Conservation (phyloP, 2,888 invertebrate genomes). For the Sarcophaga variegata region DNA sequence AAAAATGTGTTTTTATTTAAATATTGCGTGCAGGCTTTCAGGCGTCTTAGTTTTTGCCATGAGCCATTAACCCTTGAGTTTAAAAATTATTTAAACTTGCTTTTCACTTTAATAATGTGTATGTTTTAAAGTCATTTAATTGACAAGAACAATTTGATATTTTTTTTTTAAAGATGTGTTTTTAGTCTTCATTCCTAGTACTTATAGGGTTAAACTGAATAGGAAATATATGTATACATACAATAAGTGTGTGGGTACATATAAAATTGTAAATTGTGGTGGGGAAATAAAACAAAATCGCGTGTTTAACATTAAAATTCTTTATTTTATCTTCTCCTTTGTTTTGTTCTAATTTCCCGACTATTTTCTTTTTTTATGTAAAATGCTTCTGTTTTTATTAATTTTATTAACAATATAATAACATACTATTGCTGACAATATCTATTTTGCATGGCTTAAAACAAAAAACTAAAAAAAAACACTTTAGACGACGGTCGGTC, state of each 20-base stretch:
- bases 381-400: not conserved
- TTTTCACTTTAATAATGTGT: no score
- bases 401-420: conserved; percentile 21
- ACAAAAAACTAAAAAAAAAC: no score
- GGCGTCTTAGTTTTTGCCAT: conserved; percentile 14
- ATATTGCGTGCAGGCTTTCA: conserved; percentile 56
- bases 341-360: conserved; percentile 1
- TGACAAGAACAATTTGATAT: no score
- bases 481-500: no score
- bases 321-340: not conserved
- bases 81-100: not conserved
- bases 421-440: conserved; percentile 26
- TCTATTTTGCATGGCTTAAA: no score
- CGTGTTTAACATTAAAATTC: conserved; percentile 33
- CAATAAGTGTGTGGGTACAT: no score
- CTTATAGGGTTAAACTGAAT: no score
- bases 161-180: no score
- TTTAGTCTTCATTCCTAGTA: no score
- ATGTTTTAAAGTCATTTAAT: no score
- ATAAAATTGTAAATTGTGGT: no score
- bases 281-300: conserved; percentile 10
- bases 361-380: conserved; percentile 5
- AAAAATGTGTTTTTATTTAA: conserved; percentile 14
- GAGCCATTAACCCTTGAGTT: not conserved
- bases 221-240: no score